Conservation (phyloP, 2,113 vertebrate species). For the Mastomys natalensis region DNA sequence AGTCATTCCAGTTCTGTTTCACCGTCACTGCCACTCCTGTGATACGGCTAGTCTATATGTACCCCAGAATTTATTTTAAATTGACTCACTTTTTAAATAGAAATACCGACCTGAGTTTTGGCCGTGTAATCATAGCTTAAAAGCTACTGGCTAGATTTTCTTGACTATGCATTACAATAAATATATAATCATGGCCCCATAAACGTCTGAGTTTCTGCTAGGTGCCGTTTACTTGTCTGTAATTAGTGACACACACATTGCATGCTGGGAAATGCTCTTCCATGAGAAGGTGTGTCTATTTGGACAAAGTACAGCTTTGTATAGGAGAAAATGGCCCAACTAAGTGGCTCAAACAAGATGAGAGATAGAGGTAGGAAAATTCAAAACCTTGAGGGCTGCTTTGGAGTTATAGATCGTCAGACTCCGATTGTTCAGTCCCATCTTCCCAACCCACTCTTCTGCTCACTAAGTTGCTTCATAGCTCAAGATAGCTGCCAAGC, state of each 20-base stretch:
- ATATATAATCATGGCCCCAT: not conserved
- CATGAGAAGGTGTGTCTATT: not conserved
- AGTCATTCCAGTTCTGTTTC: not conserved
- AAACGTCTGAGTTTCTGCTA: not conserved
- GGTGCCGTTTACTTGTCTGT: not conserved
- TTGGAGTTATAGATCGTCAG: not conserved
- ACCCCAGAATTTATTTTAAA: conserved; percentile 59
- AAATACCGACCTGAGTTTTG: conserved; percentile 42
- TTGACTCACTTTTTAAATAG: conserved; percentile 56
- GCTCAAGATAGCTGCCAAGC: not conserved
- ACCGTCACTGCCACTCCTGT: not conserved
- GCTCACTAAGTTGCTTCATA: not conserved
- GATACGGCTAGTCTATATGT: not conserved
- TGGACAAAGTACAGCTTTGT: not conserved
- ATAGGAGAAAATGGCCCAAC: conserved; percentile 9
- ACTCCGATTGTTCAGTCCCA: not conserved
- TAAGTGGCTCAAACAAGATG: conserved; percentile 2
- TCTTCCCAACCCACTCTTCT: not conserved
- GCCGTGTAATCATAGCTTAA: conserved; percentile 25
- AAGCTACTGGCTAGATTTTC: conserved; percentile 37
- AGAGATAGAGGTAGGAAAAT: not conserved
- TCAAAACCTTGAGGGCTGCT: not conserved
- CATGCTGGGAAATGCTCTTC: not conserved
- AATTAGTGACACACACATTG: not conserved
- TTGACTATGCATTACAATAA: conserved; percentile 22